phyloP scores from a whole-genome alignment of 2,113 vertebrate genomes.

The Bufo bufo region DNA sequence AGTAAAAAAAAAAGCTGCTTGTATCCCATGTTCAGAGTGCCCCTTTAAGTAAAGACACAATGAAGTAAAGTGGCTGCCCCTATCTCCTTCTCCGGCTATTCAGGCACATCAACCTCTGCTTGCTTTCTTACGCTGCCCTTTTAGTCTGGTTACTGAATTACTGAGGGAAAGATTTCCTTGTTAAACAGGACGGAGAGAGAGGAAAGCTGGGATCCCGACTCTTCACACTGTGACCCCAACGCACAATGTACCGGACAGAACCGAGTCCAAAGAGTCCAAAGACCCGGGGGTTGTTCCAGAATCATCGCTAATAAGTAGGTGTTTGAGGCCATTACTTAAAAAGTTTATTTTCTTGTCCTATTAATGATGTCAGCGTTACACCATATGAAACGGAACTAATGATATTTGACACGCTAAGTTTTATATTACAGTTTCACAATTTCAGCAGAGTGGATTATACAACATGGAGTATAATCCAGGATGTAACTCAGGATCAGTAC shows the following conservation, averaged over 20 bases:
- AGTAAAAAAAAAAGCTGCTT: not conserved
- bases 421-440: too few relatives aligned
- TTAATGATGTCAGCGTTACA: not conserved
- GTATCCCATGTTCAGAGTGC: not conserved
- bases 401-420: not conserved
- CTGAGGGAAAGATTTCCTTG: constrained; percentile 75
- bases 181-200: constrained; percentile 75
- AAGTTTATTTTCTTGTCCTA: not conserved
- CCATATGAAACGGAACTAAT: constrained; percentile 7
- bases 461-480: too few relatives aligned
- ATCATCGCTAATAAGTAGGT: constrained; percentile 71
- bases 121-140: constrained; percentile 51
- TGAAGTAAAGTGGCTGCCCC: not conserved
- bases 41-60: not conserved
- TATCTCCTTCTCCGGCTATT: not conserved
- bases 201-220: constrained; percentile 66
- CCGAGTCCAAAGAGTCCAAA: constrained; percentile 62
- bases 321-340: constrained; percentile 64
- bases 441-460: too few relatives aligned
- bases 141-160: constrained; percentile 61
- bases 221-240: constrained; percentile 66
- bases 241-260: constrained; percentile 65
- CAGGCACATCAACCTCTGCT: constrained; percentile 24
- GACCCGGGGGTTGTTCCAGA: constrained; percentile 67
- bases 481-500: too few relatives aligned